Base-by-base conservation (phyloP, 2,113 vertebrate genomes). In the Amblyopsis rosae region DNA sequence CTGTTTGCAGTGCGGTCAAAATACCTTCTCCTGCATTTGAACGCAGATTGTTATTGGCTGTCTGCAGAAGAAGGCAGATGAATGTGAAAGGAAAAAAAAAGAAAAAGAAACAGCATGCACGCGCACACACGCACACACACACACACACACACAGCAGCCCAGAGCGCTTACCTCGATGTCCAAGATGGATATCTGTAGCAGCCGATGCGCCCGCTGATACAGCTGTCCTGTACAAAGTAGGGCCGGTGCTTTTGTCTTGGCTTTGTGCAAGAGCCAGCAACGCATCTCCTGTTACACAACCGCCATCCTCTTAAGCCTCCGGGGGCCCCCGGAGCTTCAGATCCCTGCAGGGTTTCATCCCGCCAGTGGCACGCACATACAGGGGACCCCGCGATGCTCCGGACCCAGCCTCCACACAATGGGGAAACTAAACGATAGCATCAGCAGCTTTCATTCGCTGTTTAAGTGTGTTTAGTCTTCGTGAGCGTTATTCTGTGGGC, bases 151-250 rank as follows among this genome's bases (percentile, higher is more conserved):
- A 53, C 12, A 53, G 50, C 50, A 13, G 15, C 51, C 13, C 16
- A 54, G 51, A 54, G 35, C 56, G 3, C n/a, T n/a, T 3, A 46
- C 33, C 47, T 50, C 62, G 2, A 26, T 26, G n/a, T 56, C 16
- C 19, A 47, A 74, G 79, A 83, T 82, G 71, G 56, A 54, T 59
- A 75, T 86, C 76, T 77, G 13, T 11, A 32, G 50, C 13, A 47
- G 58, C 50, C 41, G 75, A 86, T 86, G 67, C 16, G 66, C 59
- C 16, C 35, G 26, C 67, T 26, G 75, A 83, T 79, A 81, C 58
- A 72, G 62, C 49, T 67, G 61, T 59, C 65, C 35, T 33, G 58
- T 33, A 70, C 59, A 53, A 50, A 58, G 15, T 46, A 3, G 11
- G 59, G 69, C 0, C 33, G 32, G 12, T 16, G 58, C 19, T 55